phyloP scores from a whole-genome alignment of 2,113 vertebrate genomes.

The Chloebia gouldiae region DNA sequence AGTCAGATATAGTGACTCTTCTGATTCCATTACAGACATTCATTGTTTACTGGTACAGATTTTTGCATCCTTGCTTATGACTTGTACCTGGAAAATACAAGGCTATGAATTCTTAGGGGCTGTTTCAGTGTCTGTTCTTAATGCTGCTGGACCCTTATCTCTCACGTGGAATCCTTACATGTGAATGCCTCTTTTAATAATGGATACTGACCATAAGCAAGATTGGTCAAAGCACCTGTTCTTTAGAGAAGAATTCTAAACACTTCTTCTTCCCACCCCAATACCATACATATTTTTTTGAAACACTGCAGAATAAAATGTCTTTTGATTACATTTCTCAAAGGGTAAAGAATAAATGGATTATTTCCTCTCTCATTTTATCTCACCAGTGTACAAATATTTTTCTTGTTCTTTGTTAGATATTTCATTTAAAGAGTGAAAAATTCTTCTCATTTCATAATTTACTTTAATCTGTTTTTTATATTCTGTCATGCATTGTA shows the following conservation, averaged over 20 bases:
- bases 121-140: neutral
- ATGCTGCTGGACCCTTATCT: neutral
- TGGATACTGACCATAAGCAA: neutral
- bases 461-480: neutral
- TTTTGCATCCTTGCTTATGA: neutral
- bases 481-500: neutral
- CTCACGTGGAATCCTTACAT: neutral
- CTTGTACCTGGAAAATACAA: neutral
- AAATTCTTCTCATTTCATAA: neutral
- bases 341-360: neutral
- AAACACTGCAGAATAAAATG: neutral
- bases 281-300: neutral
- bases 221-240: neutral
- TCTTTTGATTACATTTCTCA: neutral
- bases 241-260: neutral
- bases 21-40: neutral
- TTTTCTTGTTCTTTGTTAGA: neutral
- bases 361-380: neutral
- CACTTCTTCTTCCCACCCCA: accelerated
- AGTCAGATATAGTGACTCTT: neutral
- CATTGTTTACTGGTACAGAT: neutral
- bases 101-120: neutral
- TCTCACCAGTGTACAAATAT: neutral
- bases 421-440: neutral
- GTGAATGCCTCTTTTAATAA: neutral